Evolutionary conservation across 2,888 invertebrate genomes (phyloP), one percentile per base, ranked within the genome.

Genomic region (Stegana nigrithorax): DNA sequence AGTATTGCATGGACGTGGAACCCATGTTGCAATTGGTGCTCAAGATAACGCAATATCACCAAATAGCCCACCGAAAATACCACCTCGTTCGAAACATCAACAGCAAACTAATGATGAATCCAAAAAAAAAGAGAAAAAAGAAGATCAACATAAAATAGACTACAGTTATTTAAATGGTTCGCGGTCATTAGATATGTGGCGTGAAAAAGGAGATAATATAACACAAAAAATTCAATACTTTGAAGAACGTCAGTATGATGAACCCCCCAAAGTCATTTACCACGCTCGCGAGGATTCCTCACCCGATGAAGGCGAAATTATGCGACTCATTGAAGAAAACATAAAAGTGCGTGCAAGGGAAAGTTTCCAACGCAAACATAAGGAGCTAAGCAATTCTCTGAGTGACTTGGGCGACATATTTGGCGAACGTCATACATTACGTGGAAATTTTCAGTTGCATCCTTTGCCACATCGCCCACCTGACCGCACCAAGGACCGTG

Each of bases 371-470:
- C 51, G 17, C 2, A 60, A 45, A 19, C 82, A 83, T 59, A 76
- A 76, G n/a, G 83, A 85, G 57, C 66, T 85, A n/a, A 85, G 83
- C 63, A 82, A 81, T 25, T 86, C 86, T 0, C 71, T 82, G 4
- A 83, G 93, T 29, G 91, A 93, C 84, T 86, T 94, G 61, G 93
- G 92, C 78, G 94, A 94, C 71, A 86, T 93, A n/a, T 94, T 93
- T 78, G 94, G 94, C 0, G 94, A 94, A 82, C 89, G 88, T 25
- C 89, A 90, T 68, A 87, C 73, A 2, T 73, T 81, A 2, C 72
- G 82, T 1, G 75, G 80, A 83, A 85, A 85, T 84, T 85, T 85
- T 85, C 82, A 81, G 58, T 69, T 80, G 68, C 81, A 81, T 65
- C 88, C 88, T 78, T 87, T 86, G 70, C 89, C 88, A 74, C 87